Base-by-base conservation (phyloP, 2,113 vertebrate genomes). In the Macquaria australasica region DNA sequence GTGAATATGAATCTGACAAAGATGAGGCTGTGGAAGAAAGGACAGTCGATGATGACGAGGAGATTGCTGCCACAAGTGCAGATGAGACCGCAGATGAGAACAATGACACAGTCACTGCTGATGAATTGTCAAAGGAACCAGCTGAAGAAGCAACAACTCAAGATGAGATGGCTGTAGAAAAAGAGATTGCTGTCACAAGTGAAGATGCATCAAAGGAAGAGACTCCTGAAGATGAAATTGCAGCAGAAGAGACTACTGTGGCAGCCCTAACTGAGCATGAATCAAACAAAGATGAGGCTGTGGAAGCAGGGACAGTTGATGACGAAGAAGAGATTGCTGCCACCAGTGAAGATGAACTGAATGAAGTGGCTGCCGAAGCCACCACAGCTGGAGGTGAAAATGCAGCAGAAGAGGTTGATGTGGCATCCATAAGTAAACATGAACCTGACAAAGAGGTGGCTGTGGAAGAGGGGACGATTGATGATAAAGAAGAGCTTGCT, bases 191-290 rank as follows among this genome's bases (percentile, higher is more conserved):
- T 45, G 10, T 8, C 28, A 70, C 81, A 83, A 77, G 41, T 51
- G 84, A 86, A 82, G 83, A 86, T 67, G 71, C n/a, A 66, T 39
- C 6, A 10, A 69, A 28, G 34, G 79, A 85, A 21, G 81, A 68
- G 21, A 69, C n/a, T 41, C 73, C 16, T 79, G 77, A 81, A 64
- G 58, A 82, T 58, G 55, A 25, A 73, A 68, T n/a, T 23, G n/a
- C 31, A 77, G 90, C 76, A 68, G 6, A 79, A 51, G 20, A 0
- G 8, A 31, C 28, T 31, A 2, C 28, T 31, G 28, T 31, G 28
- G 28, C 28, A 31, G 69, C 23, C 34, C 2, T 3, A 45, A 45
- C 10, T 45, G 11, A 45, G 11, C 11, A 12, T 12, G 43, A 45
- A 45, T 45, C 11, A 2, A 9, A 45, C 9, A 45, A 45, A 10